Percentiles rank a stretch among this genome's conserved stretches.
Conservation (phyloP, 2,888 invertebrate genomes). For the Caenorhabditis japonica region DNA sequence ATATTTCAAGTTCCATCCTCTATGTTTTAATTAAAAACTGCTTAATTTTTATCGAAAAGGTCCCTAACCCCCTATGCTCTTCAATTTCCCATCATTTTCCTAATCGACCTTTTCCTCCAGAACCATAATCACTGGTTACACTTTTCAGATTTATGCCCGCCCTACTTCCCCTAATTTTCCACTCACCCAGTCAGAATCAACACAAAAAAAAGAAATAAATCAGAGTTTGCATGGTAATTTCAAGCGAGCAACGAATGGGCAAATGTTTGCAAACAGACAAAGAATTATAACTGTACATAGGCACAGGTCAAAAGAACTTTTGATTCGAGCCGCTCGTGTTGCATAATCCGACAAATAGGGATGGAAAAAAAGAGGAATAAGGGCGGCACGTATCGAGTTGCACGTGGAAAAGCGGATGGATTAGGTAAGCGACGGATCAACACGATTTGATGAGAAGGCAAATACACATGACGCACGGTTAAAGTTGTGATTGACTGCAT, state of each 20-base stretch:
- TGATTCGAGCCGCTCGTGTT: conserved; percentile 23
- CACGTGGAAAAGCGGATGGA: conserved; percentile 7
- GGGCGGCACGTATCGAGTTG: conserved; percentile 26
- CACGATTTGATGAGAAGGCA: conserved; percentile 13
- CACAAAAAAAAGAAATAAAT: conserved; percentile 25
- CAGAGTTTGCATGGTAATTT: not conserved
- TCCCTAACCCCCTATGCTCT: conserved; percentile 1
- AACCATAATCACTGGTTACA: conserved; percentile 40
- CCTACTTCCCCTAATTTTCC: conserved; percentile 5
- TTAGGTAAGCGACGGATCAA: not conserved
- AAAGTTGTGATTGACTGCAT: not conserved
- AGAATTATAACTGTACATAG: conserved; percentile 28
- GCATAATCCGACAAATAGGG: conserved; percentile 38
- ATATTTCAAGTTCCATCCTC: too few species aligned
- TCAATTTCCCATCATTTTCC: conserved; percentile 9
- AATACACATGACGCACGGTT: not conserved
- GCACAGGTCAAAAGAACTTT: not conserved
- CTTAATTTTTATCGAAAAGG: too few species aligned
- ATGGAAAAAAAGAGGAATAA: too few species aligned
- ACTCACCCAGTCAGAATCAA: not conserved
- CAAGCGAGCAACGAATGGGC: not conserved
- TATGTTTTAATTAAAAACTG: too few species aligned
- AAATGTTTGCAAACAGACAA: conserved; percentile 29
- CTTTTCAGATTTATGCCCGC: conserved; percentile 36
- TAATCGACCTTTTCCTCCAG: conserved; percentile 38